These are phyloP conservation scores for Caradrina kadenii DNA, from an alignment of 2,888 invertebrate genomes.

Conservation along the genomic window DNA sequence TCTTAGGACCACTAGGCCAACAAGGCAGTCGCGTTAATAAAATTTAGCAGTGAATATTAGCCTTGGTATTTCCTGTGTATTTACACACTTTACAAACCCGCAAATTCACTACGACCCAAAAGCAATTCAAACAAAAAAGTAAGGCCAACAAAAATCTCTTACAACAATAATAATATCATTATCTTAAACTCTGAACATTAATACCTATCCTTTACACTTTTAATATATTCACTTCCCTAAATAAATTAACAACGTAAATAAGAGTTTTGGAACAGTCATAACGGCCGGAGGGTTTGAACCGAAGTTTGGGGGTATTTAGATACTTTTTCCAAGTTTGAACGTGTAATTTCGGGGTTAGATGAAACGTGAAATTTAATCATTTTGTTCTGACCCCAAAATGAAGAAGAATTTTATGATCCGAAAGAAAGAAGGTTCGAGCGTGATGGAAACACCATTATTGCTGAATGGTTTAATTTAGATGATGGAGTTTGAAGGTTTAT, in stretches of 20 bases:
- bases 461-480: slow-evolving; percentile 42
- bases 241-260: slow-evolving; percentile 81
- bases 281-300: slow-evolving; percentile 65
- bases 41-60: not conserved
- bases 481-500: slow-evolving; percentile 30
- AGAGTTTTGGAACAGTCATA: slow-evolving; percentile 76
- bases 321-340: slow-evolving; percentile 72
- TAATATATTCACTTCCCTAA: slow-evolving; percentile 76
- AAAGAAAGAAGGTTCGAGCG: slow-evolving; percentile 27
- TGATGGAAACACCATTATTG: slow-evolving; percentile 40
- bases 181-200: slow-evolving; percentile 73
- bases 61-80: not conserved
- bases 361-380: slow-evolving; percentile 67
- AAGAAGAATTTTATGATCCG: slow-evolving; percentile 53
- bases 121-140: slow-evolving; percentile 35
- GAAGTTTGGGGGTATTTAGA: slow-evolving; percentile 69
- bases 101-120: slow-evolving; percentile 1
- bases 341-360: slow-evolving; percentile 69
- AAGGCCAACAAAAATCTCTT: slow-evolving; percentile 31
- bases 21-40: no score
- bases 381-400: slow-evolving; percentile 59
- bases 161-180: slow-evolving; percentile 61
- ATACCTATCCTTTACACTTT: slow-evolving; percentile 73
- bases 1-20: no score
- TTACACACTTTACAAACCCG: slow-evolving; percentile 9